Evolutionary conservation across 1,140 invertebrate species (phyloP), one percentile per base, ranked within the genome.

Genomic region (Drosophila santomea): DNA sequence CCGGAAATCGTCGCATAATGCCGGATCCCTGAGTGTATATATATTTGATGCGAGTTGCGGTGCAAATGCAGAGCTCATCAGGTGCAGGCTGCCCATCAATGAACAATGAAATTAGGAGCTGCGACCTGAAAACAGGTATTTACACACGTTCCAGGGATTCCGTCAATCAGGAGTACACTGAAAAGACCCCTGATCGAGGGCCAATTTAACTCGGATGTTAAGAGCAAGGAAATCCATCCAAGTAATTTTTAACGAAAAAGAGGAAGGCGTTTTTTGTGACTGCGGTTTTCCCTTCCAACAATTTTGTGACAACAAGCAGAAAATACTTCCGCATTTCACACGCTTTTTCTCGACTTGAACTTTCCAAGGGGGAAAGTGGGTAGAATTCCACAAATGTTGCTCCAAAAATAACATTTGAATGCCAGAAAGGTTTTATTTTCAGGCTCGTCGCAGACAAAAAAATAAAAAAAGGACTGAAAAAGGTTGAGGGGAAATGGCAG

Each of bases 331-430:
- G 83, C 74, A 72, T 88, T 86, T 86, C 82, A 82, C 83, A 86
- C 82, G 62, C 56, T 71, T 69, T 75, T 48, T 57, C 55, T 45
- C 39, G 10, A 11, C 28, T 12, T 8, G 41, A 41, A 63, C 36
- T 23, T 38, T 38, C 8, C 43, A 12, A 36, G 47, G 15, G 57
- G 14, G 23, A 20, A 20, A 54, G 41, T 47, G 35, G 43, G 25
- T 66, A 54, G 59, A 68, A 78, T 75, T 67, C 74, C 78, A 67
- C 80, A 83, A 83, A 79, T 75, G 82, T 67, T 75, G 75, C 55
- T 55, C 83, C 75, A 86, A 81, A 86, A 86, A 86, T 79, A 86
- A 79, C 83, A 86, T 82, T 86, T 86, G 83, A 82, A 86, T 88
- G 66, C 83, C 83, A 79, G 78, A 86, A 86, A 84, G 78, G 80